Evolutionary conservation across 2,797 vertebrate genomes (phyloP), one percentile per base, ranked within the genome.

Genomic region (Danionella dracula): DNA sequence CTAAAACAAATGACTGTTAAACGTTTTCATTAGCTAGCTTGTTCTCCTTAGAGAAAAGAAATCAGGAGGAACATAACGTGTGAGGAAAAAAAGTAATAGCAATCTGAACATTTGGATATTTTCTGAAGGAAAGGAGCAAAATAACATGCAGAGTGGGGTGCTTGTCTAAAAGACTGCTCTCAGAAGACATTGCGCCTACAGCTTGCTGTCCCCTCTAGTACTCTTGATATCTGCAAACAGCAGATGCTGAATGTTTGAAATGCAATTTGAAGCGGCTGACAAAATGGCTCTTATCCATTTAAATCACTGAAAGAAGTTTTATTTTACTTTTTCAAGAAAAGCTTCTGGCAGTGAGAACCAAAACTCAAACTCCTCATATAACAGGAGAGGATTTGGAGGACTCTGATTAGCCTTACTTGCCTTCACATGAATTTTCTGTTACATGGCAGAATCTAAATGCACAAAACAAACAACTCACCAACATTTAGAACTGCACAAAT

Each of bases 1-100:
- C 29, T 60, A 48, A 72, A 69, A 72, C 55, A 57, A 75, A 55
- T 61, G 35, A 68, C 48, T 56, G 41, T 40, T 45, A 27, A 10
- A 13, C 13, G 21, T 57, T 58, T 68, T 54, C 42, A 73, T 73
- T 74, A 57, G 29, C 13, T 12, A 56, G 31, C 60, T 58, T 46
- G 54, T 9, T 20, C 27, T 13, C 10, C 19, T n/a, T 8, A 17
- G 40, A 8, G 19, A 12, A 51, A 19, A 13, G 5, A 0, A 15
- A 10, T 41, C 35, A 50, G 12, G 11, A 63, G 31, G 13, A 62
- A 9, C 19, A 13, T 4, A 16, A 12, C 2, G 5, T 15, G 7
- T 16, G 40, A 15, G n/a, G 31, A 19, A 8, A 0, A 1, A 0
- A 29, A 35, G 5, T 50, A 8, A 45, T 40, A 29, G 40, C 32